Evolutionary conservation across 1,140 invertebrate genomes (phyloP).

Genomic region (Berghia stephanieae): DNA sequence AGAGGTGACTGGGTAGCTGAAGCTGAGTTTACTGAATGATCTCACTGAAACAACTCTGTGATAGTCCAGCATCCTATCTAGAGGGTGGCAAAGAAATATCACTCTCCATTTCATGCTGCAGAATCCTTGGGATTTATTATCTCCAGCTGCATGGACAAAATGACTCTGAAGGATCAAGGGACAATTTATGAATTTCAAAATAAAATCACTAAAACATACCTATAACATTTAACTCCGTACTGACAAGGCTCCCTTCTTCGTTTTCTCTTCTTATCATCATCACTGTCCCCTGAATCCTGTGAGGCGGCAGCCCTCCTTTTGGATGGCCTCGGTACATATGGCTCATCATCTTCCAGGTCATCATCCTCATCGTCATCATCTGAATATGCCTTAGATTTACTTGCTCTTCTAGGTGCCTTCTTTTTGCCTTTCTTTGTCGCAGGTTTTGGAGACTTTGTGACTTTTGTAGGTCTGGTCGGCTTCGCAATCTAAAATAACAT

Average conservation of each 20-base stretch:
- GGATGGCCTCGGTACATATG: conserved; percentile 54
- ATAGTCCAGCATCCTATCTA: too few relatives aligned
- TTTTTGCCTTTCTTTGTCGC: conserved; percentile 20
- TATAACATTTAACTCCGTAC: conserved; percentile 65
- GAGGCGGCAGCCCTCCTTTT: conserved; percentile 37
- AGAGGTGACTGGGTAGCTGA: too few relatives aligned
- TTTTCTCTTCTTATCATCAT: conserved; percentile 44
- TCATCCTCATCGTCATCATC: conserved; percentile 52
- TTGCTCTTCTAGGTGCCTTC: conserved; percentile 35
- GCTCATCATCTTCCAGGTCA: conserved; percentile 48
- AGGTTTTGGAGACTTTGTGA: not conserved
- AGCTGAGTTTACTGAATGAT: too few relatives aligned
- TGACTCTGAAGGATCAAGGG: too few relatives aligned
- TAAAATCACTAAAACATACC: conserved; percentile 44
- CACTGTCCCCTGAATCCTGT: conserved; percentile 39
- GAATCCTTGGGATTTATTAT: too few relatives aligned
- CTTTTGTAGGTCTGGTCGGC: too few relatives aligned
- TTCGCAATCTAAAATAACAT: too few relatives aligned
- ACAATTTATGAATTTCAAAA: too few relatives aligned
- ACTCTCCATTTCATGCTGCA: too few relatives aligned
- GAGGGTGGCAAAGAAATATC: too few relatives aligned
- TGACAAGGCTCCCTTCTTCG: conserved; percentile 50
- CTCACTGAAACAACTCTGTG: too few relatives aligned
- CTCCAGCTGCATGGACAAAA: too few relatives aligned
- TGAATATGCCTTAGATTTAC: conserved; percentile 32